Evolutionary conservation across 2,797 vertebrate genomes (phyloP).

Genomic region (Thunnus albacares): DNA sequence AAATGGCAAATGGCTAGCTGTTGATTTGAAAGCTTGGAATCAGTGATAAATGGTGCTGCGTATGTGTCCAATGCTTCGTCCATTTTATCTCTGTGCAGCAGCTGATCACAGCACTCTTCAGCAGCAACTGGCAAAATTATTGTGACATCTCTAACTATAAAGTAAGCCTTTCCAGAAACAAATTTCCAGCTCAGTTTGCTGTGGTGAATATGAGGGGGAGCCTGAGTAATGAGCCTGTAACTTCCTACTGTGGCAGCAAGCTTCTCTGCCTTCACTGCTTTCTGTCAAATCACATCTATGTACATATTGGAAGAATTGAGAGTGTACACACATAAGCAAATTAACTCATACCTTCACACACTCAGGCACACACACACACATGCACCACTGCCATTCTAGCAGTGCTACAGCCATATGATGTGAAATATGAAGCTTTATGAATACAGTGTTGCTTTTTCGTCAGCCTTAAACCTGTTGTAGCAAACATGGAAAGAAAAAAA

Average conservation of each 20-base stretch:
- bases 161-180: neutral
- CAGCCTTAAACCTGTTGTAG: neutral
- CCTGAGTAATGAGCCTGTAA: neutral
- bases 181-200: neutral
- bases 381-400: neutral
- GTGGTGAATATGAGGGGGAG: neutral
- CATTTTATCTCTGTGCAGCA: constrained; percentile 10
- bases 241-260: neutral
- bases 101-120: constrained; percentile 8
- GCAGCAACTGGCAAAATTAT: neutral
- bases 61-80: neutral
- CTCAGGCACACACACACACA: too few relatives aligned
- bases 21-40: neutral
- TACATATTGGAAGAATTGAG: neutral
- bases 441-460: neutral
- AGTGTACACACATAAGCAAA: neutral
- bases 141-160: neutral
- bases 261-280: neutral
- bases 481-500: neutral
- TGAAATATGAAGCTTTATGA: neutral
- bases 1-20: neutral
- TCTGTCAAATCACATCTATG: constrained; percentile 3
- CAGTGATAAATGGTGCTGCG: neutral
- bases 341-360: neutral
- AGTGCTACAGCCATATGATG: too few relatives aligned